Conservation (phyloP, 2,888 invertebrate species). For the Rutpela maculata region DNA sequence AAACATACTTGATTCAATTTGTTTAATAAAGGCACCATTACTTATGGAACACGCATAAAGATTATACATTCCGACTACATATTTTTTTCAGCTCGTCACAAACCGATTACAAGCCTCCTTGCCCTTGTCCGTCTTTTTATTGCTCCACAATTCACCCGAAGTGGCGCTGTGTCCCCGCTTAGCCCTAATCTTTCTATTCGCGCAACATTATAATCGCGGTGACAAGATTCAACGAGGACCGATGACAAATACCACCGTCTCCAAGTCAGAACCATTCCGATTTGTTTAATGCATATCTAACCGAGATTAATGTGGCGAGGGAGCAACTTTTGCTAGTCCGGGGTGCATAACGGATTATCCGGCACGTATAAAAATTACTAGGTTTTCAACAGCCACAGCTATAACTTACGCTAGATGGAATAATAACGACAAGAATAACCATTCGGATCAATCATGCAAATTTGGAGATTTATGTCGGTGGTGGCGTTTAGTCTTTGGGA, state of each 20-base stretch:
- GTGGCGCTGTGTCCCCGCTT: not conserved
- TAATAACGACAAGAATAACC: slow-evolving; percentile 43
- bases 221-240: slow-evolving; percentile 52
- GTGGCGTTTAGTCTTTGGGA: slow-evolving; percentile 1
- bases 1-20: no score
- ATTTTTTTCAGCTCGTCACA: no score
- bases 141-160: not conserved
- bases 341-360: slow-evolving; percentile 63
- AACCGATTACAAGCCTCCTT: not conserved
- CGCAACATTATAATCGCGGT: slow-evolving; percentile 46
- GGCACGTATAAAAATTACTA: slow-evolving; percentile 18
- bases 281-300: slow-evolving; percentile 72
- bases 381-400: slow-evolving; percentile 41
- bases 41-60: no score
- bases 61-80: no score
- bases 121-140: not conserved
- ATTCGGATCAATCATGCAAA: slow-evolving; percentile 51
- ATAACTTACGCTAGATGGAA: slow-evolving; percentile 54
- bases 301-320: slow-evolving; percentile 71
- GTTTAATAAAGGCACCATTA: no score
- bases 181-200: not conserved
- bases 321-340: slow-evolving; percentile 56
- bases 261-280: slow-evolving; percentile 65
- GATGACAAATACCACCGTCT: slow-evolving; percentile 60
- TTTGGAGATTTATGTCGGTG: slow-evolving; percentile 44